Evolutionary conservation across 2,888 invertebrate species (phyloP), one percentile per base, ranked within the genome.

Genomic region (Chalcosyrphus nemorum): DNA sequence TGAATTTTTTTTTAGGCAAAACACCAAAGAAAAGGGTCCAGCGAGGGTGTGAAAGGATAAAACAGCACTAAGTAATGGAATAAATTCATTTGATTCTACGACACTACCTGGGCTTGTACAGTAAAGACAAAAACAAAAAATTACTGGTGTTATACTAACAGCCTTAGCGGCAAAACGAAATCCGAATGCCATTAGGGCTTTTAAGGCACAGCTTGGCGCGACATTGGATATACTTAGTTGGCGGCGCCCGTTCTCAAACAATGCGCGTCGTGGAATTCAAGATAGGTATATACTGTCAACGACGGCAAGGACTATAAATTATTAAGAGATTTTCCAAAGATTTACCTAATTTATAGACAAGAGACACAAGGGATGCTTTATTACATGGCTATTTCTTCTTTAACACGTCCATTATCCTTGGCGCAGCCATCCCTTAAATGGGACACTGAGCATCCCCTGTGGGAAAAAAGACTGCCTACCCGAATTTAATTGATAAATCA

Each of bases 331-430:
- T 72, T 82, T 24, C 54, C 41, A 61, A 61, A 77, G 81, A 77
- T 72, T 82, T 77, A 72, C 77, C 81, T 72, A 77, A 82, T 82
- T 82, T 82, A 82, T 82, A 72, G 81, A 77, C 70, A 76, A 65
- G 47, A 57, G 45, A 70, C 45, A 76, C 52, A 32, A 29, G 76
- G 65, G 57, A 66, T 71, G 54, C 47, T 72, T 61, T 72, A 72
- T 77, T 65, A 61, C 38, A 50, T 47, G 59, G 77, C 29, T 43
- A 54, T 45, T 76, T 65, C 45, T 71, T 66, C 52, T 71, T 76
- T 57, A 52, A 57, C 56, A 65, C 70, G 65, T 57, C 32, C 61
- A 81, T 74, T 74, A 63, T 74, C 54, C 80, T 81, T 56, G 54
- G 47, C 59, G 61, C 45, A 61, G 59, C 38, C 29, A 45, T 74